Percentiles rank a stretch among this genome's conserved stretches.
Conservation (phyloP, 2,888 invertebrate species). For the Drosophila siamana region DNA sequence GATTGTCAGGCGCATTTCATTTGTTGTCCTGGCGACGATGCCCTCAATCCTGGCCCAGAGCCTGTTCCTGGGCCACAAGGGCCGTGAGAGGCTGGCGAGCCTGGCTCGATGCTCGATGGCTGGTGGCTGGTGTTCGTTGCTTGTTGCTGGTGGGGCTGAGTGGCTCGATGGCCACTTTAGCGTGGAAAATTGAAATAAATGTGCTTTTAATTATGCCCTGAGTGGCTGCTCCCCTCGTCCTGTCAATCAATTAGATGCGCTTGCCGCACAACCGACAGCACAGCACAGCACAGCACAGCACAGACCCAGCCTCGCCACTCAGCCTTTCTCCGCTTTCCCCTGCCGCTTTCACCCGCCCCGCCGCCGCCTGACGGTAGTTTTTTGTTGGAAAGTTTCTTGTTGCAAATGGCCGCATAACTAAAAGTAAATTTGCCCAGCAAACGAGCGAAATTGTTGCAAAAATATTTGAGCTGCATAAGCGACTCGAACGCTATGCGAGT, state of each 20-base stretch:
- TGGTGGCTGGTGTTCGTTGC: no score
- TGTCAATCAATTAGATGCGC: conserved; percentile 72
- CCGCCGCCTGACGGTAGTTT: conserved; percentile 34
- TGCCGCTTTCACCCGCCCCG: no score
- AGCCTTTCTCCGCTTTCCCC: no score
- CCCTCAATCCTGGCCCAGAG: conserved; percentile 9
- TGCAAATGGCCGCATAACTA: conserved; percentile 72
- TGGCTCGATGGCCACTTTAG: conserved; percentile 65
- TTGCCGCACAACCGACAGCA: conserved; percentile 27
- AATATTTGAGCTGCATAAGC: conserved; percentile 76
- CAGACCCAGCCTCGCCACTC: not conserved
- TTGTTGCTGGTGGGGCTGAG: conserved; percentile 22
- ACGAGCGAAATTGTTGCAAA: conserved; percentile 75
- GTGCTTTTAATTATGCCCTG: conserved; percentile 72
- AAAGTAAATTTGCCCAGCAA: conserved; percentile 74
- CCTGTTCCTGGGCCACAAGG: no score
- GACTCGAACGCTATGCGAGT: conserved; percentile 14
- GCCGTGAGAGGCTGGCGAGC: not conserved
- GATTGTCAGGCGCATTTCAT: conserved; percentile 54
- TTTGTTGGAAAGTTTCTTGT: conserved; percentile 36
- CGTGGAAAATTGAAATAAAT: conserved; percentile 74
- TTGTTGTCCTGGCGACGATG: conserved; percentile 55
- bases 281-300: not conserved
- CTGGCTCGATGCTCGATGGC: no score
- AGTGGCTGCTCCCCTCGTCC: conserved; percentile 56